phyloP scores from a whole-genome alignment of 2,888 invertebrate species.

The Trisateles emortualis region DNA sequence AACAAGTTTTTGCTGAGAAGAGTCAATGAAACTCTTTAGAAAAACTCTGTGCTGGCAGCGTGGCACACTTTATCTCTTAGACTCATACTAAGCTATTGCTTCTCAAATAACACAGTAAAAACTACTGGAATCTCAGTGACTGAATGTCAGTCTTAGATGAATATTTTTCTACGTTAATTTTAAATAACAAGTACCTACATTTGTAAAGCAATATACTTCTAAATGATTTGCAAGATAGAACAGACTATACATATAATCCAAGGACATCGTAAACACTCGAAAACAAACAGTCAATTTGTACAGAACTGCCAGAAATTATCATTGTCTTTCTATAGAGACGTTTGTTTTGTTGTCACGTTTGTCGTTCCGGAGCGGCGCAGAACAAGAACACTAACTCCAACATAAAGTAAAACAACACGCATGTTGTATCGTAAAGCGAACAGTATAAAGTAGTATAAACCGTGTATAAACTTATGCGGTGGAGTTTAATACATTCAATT shows the following conservation, averaged over 20 bases:
- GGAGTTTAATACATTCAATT: conserved; percentile 76
- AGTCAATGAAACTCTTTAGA: too few species aligned
- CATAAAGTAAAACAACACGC: conserved; percentile 73
- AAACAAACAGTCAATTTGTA: background rate
- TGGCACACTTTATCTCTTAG: too few species aligned
- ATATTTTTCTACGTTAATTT: too few species aligned
- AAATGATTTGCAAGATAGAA: background rate
- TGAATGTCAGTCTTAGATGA: too few species aligned
- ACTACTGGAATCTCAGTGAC: too few species aligned
- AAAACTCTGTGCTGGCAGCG: too few species aligned
- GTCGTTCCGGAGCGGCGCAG: conserved; percentile 12
- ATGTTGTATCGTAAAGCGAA: conserved; percentile 67
- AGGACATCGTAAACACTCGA: background rate
- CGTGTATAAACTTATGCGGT: conserved; percentile 62
- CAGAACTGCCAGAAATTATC: background rate
- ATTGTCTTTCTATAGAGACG: conserved; percentile 4
- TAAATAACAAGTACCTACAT: too few species aligned
- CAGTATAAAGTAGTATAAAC: conserved; percentile 63
- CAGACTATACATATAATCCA: too few species aligned
- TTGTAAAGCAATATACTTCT: too few species aligned
- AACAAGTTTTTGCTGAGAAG: too few species aligned
- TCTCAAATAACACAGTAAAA: too few species aligned
- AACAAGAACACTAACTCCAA: conserved; percentile 55
- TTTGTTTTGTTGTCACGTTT: conserved; percentile 39
- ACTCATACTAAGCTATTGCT: too few species aligned